These are phyloP conservation scores for Zygaena filipendulae DNA, from an alignment of 2,888 invertebrate species.

Conservation along the genomic window DNA sequence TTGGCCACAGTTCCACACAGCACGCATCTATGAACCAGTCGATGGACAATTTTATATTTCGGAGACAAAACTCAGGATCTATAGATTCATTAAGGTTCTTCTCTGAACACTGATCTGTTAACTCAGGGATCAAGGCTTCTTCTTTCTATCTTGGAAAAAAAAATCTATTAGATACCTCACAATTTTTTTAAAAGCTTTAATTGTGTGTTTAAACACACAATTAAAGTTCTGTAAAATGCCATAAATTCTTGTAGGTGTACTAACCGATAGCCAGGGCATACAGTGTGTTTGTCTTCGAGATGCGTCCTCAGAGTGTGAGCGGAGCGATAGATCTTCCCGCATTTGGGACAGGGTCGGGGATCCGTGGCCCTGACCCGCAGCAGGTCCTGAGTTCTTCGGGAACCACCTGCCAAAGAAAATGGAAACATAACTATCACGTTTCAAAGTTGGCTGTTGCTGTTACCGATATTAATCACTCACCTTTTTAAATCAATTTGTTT, in stretches of 20 bases:
- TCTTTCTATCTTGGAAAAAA: no score
- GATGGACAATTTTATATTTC: no score
- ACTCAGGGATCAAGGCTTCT: no score
- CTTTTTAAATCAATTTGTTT: constrained; percentile 9
- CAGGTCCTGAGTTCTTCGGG: constrained; percentile 85
- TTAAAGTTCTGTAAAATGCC: no score
- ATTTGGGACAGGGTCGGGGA: constrained; percentile 92
- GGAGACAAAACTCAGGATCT: no score
- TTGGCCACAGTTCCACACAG: constrained; percentile 94
- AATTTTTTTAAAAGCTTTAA: no score
- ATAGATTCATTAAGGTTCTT: no score
- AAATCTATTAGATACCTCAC: no score
- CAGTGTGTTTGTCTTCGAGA: constrained; percentile 92
- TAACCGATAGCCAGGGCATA: constrained; percentile 86
- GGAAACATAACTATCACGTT: no score
- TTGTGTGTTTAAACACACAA: no score
- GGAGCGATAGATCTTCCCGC: constrained; percentile 92
- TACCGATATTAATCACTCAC: constrained; percentile 4
- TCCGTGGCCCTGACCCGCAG: constrained; percentile 90
- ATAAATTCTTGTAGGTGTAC: no score
- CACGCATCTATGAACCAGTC: constrained; percentile 78
- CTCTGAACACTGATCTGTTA: no score
- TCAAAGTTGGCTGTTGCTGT: background rate
- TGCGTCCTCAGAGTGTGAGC: constrained; percentile 92
- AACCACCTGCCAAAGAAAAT: constrained; percentile 51